Evolutionary conservation across 2,113 vertebrate genomes (phyloP), one percentile per base, ranked within the genome.

Genomic region (Solenodon paradoxus): DNA sequence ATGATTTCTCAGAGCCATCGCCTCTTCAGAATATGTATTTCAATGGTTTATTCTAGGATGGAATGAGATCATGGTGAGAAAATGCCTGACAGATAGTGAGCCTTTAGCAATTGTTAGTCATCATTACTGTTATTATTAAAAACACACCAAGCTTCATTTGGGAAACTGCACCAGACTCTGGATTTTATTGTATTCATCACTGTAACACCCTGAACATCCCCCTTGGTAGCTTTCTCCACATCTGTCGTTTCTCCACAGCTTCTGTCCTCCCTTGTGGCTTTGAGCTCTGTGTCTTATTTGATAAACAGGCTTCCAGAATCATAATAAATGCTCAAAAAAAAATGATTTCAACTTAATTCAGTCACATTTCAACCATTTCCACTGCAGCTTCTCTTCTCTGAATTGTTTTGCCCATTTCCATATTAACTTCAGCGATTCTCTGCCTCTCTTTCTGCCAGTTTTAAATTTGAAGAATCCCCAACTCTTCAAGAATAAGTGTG

Each of bases 21-120:
- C 40, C 95, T 83, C 92, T 95, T 75, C 40, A 83, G 95, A 83
- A 83, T 30, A 32, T 32, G 53, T 47, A 30, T 83, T 89, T 92
- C n/a, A 38, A 17, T 80, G 49, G 35, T 69, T 89, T 71, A 28
- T 35, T 69, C 57, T 40, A 45, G 57, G 24, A 89, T 90, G 30
- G 32, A 45, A 89, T 92, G 90, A 89, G 57, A n/a, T 53, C 63
- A 77, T 24, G 40, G 66, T 35, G n/a, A 28, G 63, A 89, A 40
- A 71, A 26, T 66, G 40, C 51, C 79, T 64, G 8, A 45, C 53
- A 53, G 7, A 57, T 20, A 75, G 61, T 20, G 38, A 83, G 42
- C 26, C 35, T 38, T 82, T 26, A 15, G 42, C 71, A 64, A 63
- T 40, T 88, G 8, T 68, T 74, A 51, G 57, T 87, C 63, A 59